Percentiles rank a stretch among this genome's conserved stretches.
Evolutionary conservation across 2,888 invertebrate species (phyloP).

Genomic region (Macrophya alboannulata): DNA sequence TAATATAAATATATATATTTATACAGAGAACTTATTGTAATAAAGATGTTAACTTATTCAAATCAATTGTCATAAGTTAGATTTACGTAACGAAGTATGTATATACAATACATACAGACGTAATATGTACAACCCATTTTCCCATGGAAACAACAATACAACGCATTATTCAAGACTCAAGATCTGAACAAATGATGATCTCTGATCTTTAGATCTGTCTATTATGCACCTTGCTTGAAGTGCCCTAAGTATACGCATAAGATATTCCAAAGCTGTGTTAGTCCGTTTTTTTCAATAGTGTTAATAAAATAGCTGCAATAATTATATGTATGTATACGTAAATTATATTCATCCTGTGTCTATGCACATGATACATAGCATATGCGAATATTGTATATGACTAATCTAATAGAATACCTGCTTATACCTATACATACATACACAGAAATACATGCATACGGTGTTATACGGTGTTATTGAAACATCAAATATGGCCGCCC

Average conservation of each 20-base stretch:
- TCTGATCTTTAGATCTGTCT: constrained; percentile 48
- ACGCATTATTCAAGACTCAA: constrained; percentile 41
- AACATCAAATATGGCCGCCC: constrained; percentile 62
- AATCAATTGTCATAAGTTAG: constrained; percentile 22
- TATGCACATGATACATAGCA: background rate
- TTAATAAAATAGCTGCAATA: constrained; percentile 42
- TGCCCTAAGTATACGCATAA: background rate
- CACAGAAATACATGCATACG: background rate
- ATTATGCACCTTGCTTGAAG: constrained; percentile 46
- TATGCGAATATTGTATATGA: constrained; percentile 7
- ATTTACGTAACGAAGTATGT: constrained; percentile 50
- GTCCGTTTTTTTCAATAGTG: background rate
- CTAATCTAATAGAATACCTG: constrained; percentile 18
- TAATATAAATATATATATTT: constrained; percentile 41
- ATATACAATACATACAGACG: too few relatives aligned
- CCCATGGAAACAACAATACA: constrained; percentile 36
- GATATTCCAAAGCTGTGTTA: background rate
- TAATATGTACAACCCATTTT: constrained; percentile 16
- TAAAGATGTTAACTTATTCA: constrained; percentile 53
- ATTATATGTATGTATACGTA: background rate
- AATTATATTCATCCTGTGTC: background rate
- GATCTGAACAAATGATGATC: constrained; percentile 40
- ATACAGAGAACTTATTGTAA: constrained; percentile 54
- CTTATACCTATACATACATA: background rate
- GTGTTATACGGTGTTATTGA: constrained; percentile 37